Conservation (phyloP, 92 coral and sea anemone species). For the Diadumene lineata region DNA sequence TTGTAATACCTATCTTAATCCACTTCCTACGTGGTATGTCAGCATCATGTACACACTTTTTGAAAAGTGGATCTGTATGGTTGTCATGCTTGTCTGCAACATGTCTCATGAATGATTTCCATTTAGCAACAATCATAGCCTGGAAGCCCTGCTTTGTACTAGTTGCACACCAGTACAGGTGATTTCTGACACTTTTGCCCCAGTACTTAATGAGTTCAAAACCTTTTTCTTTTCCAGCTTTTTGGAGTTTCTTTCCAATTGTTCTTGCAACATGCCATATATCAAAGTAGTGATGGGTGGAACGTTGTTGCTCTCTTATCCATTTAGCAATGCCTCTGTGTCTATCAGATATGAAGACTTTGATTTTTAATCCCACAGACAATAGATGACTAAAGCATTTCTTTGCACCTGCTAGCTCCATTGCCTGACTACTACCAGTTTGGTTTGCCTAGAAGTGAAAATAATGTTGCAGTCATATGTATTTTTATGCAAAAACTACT, state of each 20-base stretch:
- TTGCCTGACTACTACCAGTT: slow-evolving; percentile 30
- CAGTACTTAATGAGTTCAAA: slow-evolving; percentile 10
- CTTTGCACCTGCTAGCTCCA: slow-evolving; percentile 38
- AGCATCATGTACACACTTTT: slow-evolving; percentile 31
- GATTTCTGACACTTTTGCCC: slow-evolving; percentile 17
- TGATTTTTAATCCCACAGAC: neutral
- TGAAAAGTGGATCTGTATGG: slow-evolving; percentile 22
- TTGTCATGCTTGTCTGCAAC: slow-evolving; percentile 31
- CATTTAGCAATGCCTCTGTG: slow-evolving; percentile 21
- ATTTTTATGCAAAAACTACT: too few species aligned
- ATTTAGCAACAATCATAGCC: slow-evolving; percentile 39
- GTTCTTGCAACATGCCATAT: slow-evolving; percentile 29
- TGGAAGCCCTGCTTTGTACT: slow-evolving; percentile 43
- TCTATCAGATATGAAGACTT: slow-evolving; percentile 23
- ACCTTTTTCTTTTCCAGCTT: slow-evolving; percentile 33
- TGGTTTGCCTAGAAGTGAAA: slow-evolving; percentile 43
- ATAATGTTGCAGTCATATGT: too few species aligned
- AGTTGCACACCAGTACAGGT: slow-evolving; percentile 38
- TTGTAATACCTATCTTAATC: too few species aligned
- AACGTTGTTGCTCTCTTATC: slow-evolving; percentile 23
- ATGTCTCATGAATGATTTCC: slow-evolving; percentile 49
- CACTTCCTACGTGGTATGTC: slow-evolving; percentile 5
- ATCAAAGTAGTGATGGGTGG: neutral
- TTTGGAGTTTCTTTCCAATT: too few species aligned
- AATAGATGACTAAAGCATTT: slow-evolving; percentile 10